Conservation (phyloP, 2,797 vertebrate species). For the Enteromius viviparus region DNA sequence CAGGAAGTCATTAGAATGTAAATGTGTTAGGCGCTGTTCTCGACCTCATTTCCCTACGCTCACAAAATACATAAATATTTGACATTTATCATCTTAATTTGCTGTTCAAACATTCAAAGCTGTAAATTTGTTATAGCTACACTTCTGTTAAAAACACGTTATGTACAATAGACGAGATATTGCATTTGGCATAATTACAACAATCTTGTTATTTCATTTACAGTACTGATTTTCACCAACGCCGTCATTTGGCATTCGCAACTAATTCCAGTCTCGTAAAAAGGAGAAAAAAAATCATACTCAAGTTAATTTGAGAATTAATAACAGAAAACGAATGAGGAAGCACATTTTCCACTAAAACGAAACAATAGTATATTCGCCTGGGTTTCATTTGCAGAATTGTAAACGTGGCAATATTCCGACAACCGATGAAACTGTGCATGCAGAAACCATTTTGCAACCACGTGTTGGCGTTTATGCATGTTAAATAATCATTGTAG, state of each 20-base stretch:
- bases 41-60: constrained; percentile 75
- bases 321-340: constrained; percentile 78
- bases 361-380: constrained; percentile 32
- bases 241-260: constrained; percentile 73
- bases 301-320: constrained; percentile 75
- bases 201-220: constrained; percentile 93
- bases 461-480: not conserved
- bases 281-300: constrained; percentile 73
- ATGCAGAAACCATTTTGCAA: not conserved
- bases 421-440: constrained; percentile 27
- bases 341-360: constrained; percentile 66
- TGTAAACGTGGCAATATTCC: constrained; percentile 18
- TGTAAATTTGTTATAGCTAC: constrained; percentile 99
- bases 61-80: constrained; percentile 98
- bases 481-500: not conserved
- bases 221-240: constrained; percentile 86
- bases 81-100: constrained; percentile 97
- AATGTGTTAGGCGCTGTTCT: constrained; percentile 78
- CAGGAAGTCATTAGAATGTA: constrained; percentile 81
- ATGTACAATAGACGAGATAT: constrained; percentile 99
- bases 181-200: constrained; percentile 99
- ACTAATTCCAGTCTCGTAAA: constrained; percentile 67
- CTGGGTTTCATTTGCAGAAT: constrained; percentile 27
- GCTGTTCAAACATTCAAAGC: constrained; percentile 98
- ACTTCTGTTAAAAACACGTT: constrained; percentile 99